Evolutionary conservation across 1,140 invertebrate species (phyloP), one percentile per base, ranked within the genome.

Genomic region (Hetaerina americana): DNA sequence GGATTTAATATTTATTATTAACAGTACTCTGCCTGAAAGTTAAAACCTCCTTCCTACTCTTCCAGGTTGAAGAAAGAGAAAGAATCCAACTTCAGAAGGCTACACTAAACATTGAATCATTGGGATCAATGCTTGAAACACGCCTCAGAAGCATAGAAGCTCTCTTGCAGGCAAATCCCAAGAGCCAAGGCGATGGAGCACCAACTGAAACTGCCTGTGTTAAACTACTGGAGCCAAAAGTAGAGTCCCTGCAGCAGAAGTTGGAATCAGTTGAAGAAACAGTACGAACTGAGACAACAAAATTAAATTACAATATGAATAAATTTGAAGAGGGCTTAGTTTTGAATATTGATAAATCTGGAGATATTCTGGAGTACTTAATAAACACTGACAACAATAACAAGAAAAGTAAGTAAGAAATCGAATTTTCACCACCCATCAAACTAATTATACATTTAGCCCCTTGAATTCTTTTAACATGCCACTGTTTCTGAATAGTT

Each of bases 31-130:
- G n/a, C n/a, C n/a, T n/a, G n/a, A n/a, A n/a, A n/a, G n/a, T n/a
- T n/a, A n/a, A n/a, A n/a, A n/a, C n/a, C n/a, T n/a, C n/a, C n/a
- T n/a, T n/a, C n/a, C n/a, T n/a, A n/a, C n/a, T 69, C 0, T 76
- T 78, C 71, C 75, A 90, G 86, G 87, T 84, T 77, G 88, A 90
- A 76, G 87, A 89, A 76, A 80, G 85, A 71, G 88, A 90, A 73
- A 85, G 87, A 71, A 82, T 83, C 25, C 88, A 90, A 73, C 82
- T 89, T 71, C 87, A 90, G 72, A 90, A 90, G 76, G 87, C 87
- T 0, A 82, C 84, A 57, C 88, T 90, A 74, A 83, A 83, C 5
- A 80, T 91, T 12, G 86, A 88, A 66, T 84, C 86, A 28, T 84
- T 91, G 73, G 85, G 89, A 77, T 86, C 83, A 72, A 85, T 86